Evolutionary conservation across 2,888 invertebrate species (phyloP), one percentile per base, ranked within the genome.

Genomic region (Lithodes maja): DNA sequence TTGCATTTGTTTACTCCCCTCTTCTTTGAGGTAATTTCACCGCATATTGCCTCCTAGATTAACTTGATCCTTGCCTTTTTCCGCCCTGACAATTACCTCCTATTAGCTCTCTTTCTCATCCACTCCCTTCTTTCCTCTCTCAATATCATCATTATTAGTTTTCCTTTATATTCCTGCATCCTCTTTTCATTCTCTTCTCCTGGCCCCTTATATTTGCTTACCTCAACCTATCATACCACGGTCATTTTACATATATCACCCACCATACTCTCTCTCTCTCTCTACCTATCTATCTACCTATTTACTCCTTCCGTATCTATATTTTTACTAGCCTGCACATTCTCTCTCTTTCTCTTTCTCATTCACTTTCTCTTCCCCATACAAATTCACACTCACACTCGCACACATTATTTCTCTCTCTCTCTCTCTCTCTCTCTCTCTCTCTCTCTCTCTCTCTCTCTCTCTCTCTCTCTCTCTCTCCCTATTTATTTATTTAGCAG

Each of bases 171-270:
- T 61, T 81, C 81, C 17, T 55, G 3, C 52, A 7, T 52, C 17
- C 54, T 80, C 17, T 54, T 55, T 50, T 17, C 54, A 15, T 55
- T 17, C 80, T 54, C 80, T 50, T 61, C 33, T 80, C 80, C n/a
- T 50, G 15, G 15, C 80, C n/a, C 80, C 54, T 50, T 80, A 17
- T 15, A n/a, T n/a, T 55, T 80, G 15, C 9, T 50, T 80, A 53
- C 54, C 74, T n/a, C 74, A 5, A 15, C 33, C 54, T 53, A 53
- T 53, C 54, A 54, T 2, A 17, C 54, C 80, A 33, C 33, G 33
- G 33, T 33, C 33, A 33, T 33, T 33, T 33, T 33, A 33, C 33
- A 33, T 33, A 33, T 33, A 33, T 33, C 33, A 33, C 54, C 80
- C 54, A 3, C 9, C 55, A 2, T 17, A 7, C 15, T 17, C 12